phyloP scores from a whole-genome alignment of 1,140 invertebrate species.

The Trigoniulus corallinus region DNA sequence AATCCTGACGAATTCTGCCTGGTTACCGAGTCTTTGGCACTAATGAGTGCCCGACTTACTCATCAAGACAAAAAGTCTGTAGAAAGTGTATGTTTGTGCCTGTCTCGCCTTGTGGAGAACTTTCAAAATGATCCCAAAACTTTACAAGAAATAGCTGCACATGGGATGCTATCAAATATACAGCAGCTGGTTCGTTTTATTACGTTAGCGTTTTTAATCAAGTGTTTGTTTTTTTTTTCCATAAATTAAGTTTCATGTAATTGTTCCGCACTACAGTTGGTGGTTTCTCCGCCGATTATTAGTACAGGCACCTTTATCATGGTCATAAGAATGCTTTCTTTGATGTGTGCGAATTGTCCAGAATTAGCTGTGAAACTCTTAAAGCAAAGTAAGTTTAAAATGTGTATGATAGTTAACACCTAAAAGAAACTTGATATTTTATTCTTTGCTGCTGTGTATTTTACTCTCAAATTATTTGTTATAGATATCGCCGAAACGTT shows the following conservation, averaged over 20 bases:
- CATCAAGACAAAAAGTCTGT: conserved; percentile 97
- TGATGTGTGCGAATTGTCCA: conserved; percentile 87
- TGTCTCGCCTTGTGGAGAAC: conserved; percentile 82
- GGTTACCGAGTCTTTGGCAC: conserved; percentile 67
- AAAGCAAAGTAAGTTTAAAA: conserved; percentile 46
- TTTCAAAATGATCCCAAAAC: conserved; percentile 80
- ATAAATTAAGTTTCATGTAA: too few relatives aligned
- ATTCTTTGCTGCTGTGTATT: too few relatives aligned
- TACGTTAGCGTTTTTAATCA: background rate
- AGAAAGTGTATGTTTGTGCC: conserved; percentile 90
- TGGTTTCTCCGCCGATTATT: conserved; percentile 79
- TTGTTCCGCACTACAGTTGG: conserved; percentile 39
- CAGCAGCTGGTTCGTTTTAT: conserved; percentile 57
- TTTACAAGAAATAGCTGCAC: conserved; percentile 86
- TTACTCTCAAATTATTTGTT: conserved; percentile 12
- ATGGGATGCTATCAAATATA: conserved; percentile 76
- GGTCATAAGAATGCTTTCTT: conserved; percentile 82
- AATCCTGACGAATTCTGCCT: conserved; percentile 84
- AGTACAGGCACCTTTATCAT: conserved; percentile 89
- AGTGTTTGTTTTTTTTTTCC: conserved; percentile 9
- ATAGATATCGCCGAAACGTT: conserved; percentile 79
- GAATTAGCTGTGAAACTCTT: conserved; percentile 76
- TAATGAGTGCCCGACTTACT: conserved; percentile 68
- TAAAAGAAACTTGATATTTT: background rate
- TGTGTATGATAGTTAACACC: too few relatives aligned